Evolutionary conservation across 2,797 vertebrate genomes (phyloP).

Genomic region (Nannoperca australis): DNA sequence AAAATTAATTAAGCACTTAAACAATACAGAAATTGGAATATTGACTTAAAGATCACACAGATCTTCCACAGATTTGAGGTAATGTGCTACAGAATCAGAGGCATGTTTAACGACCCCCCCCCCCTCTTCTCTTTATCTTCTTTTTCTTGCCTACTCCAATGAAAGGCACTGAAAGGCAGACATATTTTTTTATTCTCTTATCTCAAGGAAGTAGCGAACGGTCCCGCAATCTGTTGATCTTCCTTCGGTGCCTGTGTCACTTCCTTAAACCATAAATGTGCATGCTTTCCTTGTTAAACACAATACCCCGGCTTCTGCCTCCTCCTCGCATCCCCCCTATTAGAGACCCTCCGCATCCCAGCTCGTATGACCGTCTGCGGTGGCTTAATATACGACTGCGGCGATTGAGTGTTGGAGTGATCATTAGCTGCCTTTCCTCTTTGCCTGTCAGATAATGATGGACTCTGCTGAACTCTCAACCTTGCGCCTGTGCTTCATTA

Average conservation of each 20-base stretch:
- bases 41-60: slow-evolving; percentile 14
- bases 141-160: slow-evolving; percentile 31
- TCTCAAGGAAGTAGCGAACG: slow-evolving; percentile 58
- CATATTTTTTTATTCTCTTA: slow-evolving; percentile 46
- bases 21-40: slow-evolving; percentile 25
- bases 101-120: slow-evolving; percentile 42
- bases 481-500: slow-evolving; percentile 50
- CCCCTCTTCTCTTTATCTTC: slow-evolving; percentile 29
- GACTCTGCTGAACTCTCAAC: slow-evolving; percentile 59
- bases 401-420: slow-evolving; percentile 32
- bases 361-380: slow-evolving; percentile 44
- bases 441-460: slow-evolving; percentile 63
- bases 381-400: slow-evolving; percentile 36
- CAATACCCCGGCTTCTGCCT: slow-evolving; percentile 34
- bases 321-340: slow-evolving; percentile 25
- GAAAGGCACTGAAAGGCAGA: slow-evolving; percentile 47
- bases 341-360: slow-evolving; percentile 43
- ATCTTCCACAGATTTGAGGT: slow-evolving; percentile 43
- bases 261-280: slow-evolving; percentile 55
- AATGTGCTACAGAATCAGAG: slow-evolving; percentile 42
- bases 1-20: slow-evolving; percentile 29
- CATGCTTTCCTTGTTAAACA: slow-evolving; percentile 47
- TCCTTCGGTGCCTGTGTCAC: slow-evolving; percentile 40
- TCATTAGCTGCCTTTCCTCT: slow-evolving; percentile 61
- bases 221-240: slow-evolving; percentile 68